Evolutionary conservation across 37 sponge, comb jelly and placozoan species (phyloP), one percentile per base, ranked within the genome.

Genomic region (Dysidea cf. avara): DNA sequence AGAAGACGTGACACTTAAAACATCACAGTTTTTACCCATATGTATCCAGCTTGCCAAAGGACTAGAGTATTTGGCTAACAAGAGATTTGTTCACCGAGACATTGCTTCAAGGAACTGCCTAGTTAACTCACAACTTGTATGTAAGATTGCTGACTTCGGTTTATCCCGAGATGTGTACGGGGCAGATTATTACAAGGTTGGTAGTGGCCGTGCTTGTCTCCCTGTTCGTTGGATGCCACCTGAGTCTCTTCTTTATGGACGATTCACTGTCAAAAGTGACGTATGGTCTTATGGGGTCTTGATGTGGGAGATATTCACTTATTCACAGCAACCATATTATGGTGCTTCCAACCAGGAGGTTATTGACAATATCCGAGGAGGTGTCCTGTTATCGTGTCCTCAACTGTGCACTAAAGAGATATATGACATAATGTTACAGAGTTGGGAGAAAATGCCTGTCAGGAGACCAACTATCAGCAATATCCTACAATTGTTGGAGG

Each of bases 191-290:
- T 86, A 86, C 46, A 75, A 71, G 11, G 48, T 86, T 0, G 81
- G 76, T 2, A 48, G 81, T 48, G 63, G 68, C 17, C 57, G 49
- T 22, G 74, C 76, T 16, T 66, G 29, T 43, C 53, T 85, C 22
- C 86, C 86, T 7, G 71, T 85, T 4, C 53, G 80, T 6, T 85
- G 86, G 86, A 85, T 85, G 80, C 74, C 86, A 17, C 86, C 86
- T 6, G 86, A 85, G 52, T 73, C 86, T 26, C 39, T 84, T 0
- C 40, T 85, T 25, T 85, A 71, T 56, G 78, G 86, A 14, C 78
- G 72, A 21, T 85, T 73, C 75, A 85, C 80, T 11, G 40, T 78
- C 7, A 56, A 79, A 69, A 85, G 80, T 53, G 86, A 85, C 72
- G 80, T 85, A 17, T 85, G 79, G 80, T 81, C 81, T 38, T 85